Evolutionary conservation across 1,140 invertebrate species (phyloP).

Genomic region (Trialeurodes vaporariorum): DNA sequence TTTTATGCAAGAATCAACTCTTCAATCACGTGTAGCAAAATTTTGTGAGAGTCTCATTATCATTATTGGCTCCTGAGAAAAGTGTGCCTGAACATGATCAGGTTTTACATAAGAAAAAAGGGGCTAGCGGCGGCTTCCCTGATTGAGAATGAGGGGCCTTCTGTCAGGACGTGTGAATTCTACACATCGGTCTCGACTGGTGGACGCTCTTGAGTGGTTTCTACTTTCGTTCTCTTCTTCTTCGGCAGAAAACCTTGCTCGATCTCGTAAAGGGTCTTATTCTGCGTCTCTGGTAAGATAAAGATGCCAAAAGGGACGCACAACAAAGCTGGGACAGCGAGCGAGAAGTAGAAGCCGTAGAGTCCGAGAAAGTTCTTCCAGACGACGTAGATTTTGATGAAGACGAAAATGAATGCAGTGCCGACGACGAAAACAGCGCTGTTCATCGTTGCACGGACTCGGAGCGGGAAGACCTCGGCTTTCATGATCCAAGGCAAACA

Average conservation of each 20-base stretch:
- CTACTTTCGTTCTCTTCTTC: too few relatives aligned
- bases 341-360: constrained; percentile 60
- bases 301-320: constrained; percentile 50
- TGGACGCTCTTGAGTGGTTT: too few relatives aligned
- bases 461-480: constrained; percentile 50
- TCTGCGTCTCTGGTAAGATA: constrained; percentile 65
- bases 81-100: too few relatives aligned
- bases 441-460: constrained; percentile 48
- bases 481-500: constrained; percentile 60
- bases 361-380: constrained; percentile 41
- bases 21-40: too few relatives aligned
- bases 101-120: too few relatives aligned
- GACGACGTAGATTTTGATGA: constrained; percentile 51
- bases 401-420: constrained; percentile 49
- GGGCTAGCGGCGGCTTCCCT: too few relatives aligned
- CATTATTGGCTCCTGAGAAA: too few relatives aligned
- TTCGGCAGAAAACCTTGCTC: constrained; percentile 48
- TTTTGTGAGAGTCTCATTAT: too few relatives aligned
- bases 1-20: too few relatives aligned
- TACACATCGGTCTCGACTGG: too few relatives aligned
- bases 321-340: constrained; percentile 50
- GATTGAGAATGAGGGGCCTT: too few relatives aligned
- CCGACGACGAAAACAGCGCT: constrained; percentile 50
- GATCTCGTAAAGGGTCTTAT: constrained; percentile 59
- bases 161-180: too few relatives aligned